Conservation (phyloP, 2,797 vertebrate genomes). For the Morelia viridis region DNA sequence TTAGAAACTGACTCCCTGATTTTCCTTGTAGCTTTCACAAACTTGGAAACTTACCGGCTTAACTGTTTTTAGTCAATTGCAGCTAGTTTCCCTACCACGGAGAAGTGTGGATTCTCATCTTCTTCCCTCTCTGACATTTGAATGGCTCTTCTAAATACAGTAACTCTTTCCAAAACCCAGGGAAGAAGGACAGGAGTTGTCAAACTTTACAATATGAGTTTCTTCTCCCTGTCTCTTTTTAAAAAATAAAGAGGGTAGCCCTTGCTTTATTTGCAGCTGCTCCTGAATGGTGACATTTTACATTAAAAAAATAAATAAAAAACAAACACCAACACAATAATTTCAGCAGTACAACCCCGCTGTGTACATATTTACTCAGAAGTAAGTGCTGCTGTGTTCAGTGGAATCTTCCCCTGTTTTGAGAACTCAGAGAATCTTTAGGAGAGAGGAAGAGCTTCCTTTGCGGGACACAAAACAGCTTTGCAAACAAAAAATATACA, state of each 20-base stretch:
- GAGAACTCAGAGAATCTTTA: neutral
- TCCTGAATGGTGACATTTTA: neutral
- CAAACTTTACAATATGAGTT: neutral
- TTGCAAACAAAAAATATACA: neutral
- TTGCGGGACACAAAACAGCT: neutral
- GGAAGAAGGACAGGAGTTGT: neutral
- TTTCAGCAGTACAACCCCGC: neutral
- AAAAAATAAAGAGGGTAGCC: neutral
- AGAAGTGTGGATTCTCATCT: neutral
- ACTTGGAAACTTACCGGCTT: neutral
- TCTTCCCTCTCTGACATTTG: neutral
- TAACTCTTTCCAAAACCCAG: neutral
- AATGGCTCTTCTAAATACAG: neutral
- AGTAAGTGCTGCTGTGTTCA: neutral
- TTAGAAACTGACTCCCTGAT: neutral
- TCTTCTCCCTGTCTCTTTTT: neutral
- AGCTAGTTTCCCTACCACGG: neutral
- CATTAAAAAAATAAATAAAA: neutral
- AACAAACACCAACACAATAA: neutral
- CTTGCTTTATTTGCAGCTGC: neutral
- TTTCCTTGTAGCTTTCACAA: neutral
- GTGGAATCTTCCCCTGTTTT: neutral
- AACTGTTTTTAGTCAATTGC: neutral
- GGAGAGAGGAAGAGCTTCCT: neutral
- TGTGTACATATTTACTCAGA: neutral